Conservation (phyloP, 37 sponge, comb jelly and placozoan genomes). For the Ephydatia muelleri region DNA sequence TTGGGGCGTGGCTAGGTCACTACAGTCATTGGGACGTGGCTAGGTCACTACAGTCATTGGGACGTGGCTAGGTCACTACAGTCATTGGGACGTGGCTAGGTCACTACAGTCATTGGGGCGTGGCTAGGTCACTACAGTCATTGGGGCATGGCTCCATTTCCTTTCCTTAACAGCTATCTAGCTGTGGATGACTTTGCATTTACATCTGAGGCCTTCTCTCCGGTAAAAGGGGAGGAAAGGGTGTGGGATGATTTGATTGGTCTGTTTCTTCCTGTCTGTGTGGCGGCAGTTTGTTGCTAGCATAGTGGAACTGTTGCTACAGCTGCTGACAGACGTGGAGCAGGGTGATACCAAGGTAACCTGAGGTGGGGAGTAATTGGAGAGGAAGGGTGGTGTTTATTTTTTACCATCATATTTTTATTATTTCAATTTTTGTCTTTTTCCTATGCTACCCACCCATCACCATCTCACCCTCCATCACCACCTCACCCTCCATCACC, state of each 20-base stretch:
- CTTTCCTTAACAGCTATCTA: constrained; percentile 7
- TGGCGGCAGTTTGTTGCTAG: constrained; percentile 55
- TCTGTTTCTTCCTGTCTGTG: neutral
- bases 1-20: constrained; percentile 4
- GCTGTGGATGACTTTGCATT: constrained; percentile 76
- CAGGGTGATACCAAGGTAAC: constrained; percentile 63
- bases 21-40: neutral
- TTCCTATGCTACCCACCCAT: too few relatives aligned
- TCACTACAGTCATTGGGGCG: neutral
- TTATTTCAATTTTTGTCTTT: too few relatives aligned
- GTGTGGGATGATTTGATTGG: neutral
- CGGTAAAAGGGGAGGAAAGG: constrained; percentile 47
- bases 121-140: too few relatives aligned
- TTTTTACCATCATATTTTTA: neutral
- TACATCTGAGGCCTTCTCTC: constrained; percentile 51
- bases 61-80: constrained; percentile 9
- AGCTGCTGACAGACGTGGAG: constrained; percentile 43
- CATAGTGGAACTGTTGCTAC: constrained; percentile 36
- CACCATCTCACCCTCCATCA: constrained; percentile 7
- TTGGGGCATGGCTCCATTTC: too few relatives aligned
- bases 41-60: constrained; percentile 7
- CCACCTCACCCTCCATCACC: neutral
- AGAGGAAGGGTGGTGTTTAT: neutral
- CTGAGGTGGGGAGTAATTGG: neutral
- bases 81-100: neutral